phyloP scores from a whole-genome alignment of 2,888 invertebrate genomes.

The Conchocele bisecta region DNA sequence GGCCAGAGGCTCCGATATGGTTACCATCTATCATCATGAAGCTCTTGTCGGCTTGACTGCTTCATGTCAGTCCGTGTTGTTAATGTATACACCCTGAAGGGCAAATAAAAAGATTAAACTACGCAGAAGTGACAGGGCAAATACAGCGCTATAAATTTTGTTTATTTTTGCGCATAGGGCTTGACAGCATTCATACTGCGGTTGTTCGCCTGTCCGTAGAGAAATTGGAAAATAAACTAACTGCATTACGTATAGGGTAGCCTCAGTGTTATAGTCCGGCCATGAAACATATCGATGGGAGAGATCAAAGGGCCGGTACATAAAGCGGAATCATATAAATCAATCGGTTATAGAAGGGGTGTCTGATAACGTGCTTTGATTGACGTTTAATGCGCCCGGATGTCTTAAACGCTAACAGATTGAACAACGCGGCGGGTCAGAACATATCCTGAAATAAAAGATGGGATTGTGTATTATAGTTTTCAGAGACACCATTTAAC shows the following conservation, averaged over 20 bases:
- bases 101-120: slow-evolving; percentile 62
- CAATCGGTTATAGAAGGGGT: slow-evolving; percentile 51
- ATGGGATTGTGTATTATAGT: too few species aligned
- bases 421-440: slow-evolving; percentile 8
- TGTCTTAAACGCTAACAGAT: slow-evolving; percentile 43
- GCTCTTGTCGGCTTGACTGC: slow-evolving; percentile 57
- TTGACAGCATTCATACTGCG: not conserved
- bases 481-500: too few species aligned
- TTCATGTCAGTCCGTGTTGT: slow-evolving; percentile 62
- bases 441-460: too few species aligned
- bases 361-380: slow-evolving; percentile 49
- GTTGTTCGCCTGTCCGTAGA: not conserved
- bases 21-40: slow-evolving; percentile 61
- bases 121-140: slow-evolving; percentile 45
- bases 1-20: slow-evolving; percentile 58
- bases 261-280: slow-evolving; percentile 10
- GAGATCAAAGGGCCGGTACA: slow-evolving; percentile 52
- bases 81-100: slow-evolving; percentile 62
- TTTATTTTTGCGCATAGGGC: slow-evolving; percentile 20
- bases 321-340: slow-evolving; percentile 54
- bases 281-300: slow-evolving; percentile 30
- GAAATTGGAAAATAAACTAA: too few species aligned
- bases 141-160: slow-evolving; percentile 49
- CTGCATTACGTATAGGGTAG: slow-evolving; percentile 9
- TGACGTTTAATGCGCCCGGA: slow-evolving; percentile 50